Evolutionary conservation across 1,140 invertebrate species (phyloP), one percentile per base, ranked within the genome.

Genomic region (Zaprionus nigranus): DNA sequence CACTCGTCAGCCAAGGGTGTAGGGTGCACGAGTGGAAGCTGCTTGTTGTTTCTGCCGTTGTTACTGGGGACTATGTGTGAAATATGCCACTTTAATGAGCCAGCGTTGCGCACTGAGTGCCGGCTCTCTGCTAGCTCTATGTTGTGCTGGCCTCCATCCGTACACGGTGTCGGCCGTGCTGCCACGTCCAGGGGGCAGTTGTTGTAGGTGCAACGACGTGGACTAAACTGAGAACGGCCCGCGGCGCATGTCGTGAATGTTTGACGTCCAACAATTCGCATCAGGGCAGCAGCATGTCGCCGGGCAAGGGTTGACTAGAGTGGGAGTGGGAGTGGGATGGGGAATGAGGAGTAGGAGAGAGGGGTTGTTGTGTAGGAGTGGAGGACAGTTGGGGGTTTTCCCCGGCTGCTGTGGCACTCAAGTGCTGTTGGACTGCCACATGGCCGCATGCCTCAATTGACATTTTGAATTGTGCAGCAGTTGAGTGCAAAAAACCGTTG

Each of bases 61-160:
- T 72, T 73, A 67, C 65, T 68, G 43, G 72, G 81, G 58, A 46
- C 84, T 90, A 88, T 88, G 84, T 88, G 84, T 90, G 84, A 88
- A 90, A 88, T 90, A 88, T 90, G 84, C 84, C 84, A 88, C 84
- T 88, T 88, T 88, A 88, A 88, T 88, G 85, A 88, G 81, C 84
- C 84, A 88, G 73, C 84, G 84, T 84, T 73, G 84, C 81, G 81
- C 81, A 81, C 81, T 81, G 78, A 90, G 84, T 90, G 84, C 81
- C 76, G 61, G 61, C 63, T 30, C 70, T 49, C 82, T 74, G 58
- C 64, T 58, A 34, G 67, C 60, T 64, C 71, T 53, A 60, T 60
- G 20, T n/a, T 38, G 36, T 38, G 36, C 7, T 36, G 34, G 34
- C 51, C 38, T 4, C 34, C 53, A 24, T 36, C 30, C 49, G 26